phyloP scores from a whole-genome alignment of 2,888 invertebrate genomes.

The Gari tellinella region DNA sequence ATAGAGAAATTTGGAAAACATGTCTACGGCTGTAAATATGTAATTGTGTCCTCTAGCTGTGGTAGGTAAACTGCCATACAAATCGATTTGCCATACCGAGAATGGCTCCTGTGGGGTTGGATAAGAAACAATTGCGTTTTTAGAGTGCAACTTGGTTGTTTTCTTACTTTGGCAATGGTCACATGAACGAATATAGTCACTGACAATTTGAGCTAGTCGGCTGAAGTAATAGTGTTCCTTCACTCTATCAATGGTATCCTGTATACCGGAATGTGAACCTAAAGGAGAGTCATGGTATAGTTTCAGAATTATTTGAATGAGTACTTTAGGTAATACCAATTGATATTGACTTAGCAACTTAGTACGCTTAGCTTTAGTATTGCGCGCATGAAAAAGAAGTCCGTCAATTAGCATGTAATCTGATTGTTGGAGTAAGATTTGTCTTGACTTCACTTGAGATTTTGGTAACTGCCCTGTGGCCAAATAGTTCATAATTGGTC shows the following conservation, averaged over 20 bases:
- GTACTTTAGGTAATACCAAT: slow-evolving; percentile 1
- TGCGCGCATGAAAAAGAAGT: slow-evolving; percentile 29
- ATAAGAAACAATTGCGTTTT: slow-evolving; percentile 38
- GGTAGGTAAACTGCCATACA: slow-evolving; percentile 45
- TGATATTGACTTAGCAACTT: slow-evolving; percentile 3
- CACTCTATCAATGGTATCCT: slow-evolving; percentile 45
- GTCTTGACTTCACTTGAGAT: slow-evolving; percentile 42
- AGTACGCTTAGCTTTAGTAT: background rate
- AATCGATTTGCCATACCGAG: slow-evolving; percentile 55
- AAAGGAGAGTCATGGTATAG: slow-evolving; percentile 32
- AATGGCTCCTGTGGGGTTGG: slow-evolving; percentile 45
- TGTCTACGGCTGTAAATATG: slow-evolving; percentile 42
- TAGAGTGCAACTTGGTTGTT: slow-evolving; percentile 13
- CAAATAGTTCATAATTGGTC: slow-evolving; percentile 34
- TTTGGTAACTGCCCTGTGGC: slow-evolving; percentile 21
- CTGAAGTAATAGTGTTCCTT: slow-evolving; percentile 41
- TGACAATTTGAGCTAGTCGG: slow-evolving; percentile 14
- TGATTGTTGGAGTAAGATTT: slow-evolving; percentile 33
- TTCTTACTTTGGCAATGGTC: slow-evolving; percentile 39
- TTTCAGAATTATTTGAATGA: slow-evolving; percentile 8
- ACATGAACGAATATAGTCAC: slow-evolving; percentile 23
- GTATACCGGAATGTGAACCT: slow-evolving; percentile 38
- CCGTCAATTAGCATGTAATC: slow-evolving; percentile 37
- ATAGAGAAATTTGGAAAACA: slow-evolving; percentile 48
- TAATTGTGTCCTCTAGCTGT: slow-evolving; percentile 34